phyloP scores from a whole-genome alignment of 1,140 invertebrate genomes.

The Aethina tumida region DNA sequence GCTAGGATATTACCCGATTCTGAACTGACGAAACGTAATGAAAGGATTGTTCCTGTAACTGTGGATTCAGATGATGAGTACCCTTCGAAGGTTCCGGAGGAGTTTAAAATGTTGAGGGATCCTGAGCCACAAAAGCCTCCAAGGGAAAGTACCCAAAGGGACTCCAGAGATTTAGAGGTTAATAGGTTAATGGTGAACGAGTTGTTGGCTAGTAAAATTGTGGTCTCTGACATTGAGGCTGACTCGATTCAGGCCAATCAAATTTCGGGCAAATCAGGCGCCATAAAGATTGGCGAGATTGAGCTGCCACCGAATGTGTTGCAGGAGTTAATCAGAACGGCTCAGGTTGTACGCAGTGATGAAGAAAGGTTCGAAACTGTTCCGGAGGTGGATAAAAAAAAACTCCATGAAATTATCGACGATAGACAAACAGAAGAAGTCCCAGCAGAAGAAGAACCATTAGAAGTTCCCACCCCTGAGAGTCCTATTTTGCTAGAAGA shows the following conservation, averaged over 20 bases:
- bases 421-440: constrained; percentile 7
- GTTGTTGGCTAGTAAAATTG: constrained; percentile 63
- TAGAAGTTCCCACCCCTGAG: not conserved
- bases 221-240: constrained; percentile 69
- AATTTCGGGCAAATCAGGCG: constrained; percentile 51
- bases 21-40: constrained; percentile 13
- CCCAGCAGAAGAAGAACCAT: constrained; percentile 2
- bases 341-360: too few relatives aligned
- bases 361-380: not conserved
- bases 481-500: not conserved
- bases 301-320: constrained; percentile 53
- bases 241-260: constrained; percentile 57
- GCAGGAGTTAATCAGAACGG: constrained; percentile 50
- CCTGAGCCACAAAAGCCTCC: constrained; percentile 8
- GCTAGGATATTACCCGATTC: constrained; percentile 20
- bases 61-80: constrained; percentile 22
- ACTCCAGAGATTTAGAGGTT: constrained; percentile 65
- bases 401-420: constrained; percentile 3
- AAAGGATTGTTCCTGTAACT: constrained; percentile 18
- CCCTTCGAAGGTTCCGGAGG: constrained; percentile 29
- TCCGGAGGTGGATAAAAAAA: constrained; percentile 5
- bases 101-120: constrained; percentile 24
- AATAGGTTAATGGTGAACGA: constrained; percentile 65
- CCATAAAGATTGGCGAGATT: constrained; percentile 50
- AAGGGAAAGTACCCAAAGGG: constrained; percentile 38